phyloP scores from a whole-genome alignment of 1,140 invertebrate species.

The Cephus cinctus region DNA sequence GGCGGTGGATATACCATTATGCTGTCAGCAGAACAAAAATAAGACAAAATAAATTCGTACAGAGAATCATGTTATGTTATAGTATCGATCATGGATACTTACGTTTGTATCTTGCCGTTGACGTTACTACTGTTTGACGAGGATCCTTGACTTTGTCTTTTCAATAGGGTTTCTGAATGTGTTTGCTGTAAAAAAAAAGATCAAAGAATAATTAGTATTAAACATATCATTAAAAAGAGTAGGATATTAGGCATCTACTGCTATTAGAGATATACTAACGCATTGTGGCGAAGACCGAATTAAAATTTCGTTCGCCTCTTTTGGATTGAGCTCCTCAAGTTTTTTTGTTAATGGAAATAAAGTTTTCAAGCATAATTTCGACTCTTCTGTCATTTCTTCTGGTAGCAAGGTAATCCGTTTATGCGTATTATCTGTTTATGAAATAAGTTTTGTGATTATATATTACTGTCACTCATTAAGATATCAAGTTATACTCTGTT shows the following conservation, averaged over 20 bases:
- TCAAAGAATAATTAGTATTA: constrained; percentile 3
- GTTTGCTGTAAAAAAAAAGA: constrained; percentile 7
- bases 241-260: constrained; percentile 4
- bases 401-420: constrained; percentile 78
- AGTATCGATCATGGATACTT: constrained; percentile 25
- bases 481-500: no score
- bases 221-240: neutral
- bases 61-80: constrained; percentile 1
- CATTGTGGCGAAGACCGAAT: constrained; percentile 70
- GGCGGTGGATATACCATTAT: constrained; percentile 62
- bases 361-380: constrained; percentile 63
- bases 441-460: constrained; percentile 22
- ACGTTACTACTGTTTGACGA: constrained; percentile 10
- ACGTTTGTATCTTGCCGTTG: constrained; percentile 42
- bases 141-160: constrained; percentile 17
- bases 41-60: constrained; percentile 1
- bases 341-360: constrained; percentile 60
- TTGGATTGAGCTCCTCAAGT: constrained; percentile 69
- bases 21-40: constrained; percentile 53
- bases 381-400: constrained; percentile 66
- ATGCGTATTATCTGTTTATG: constrained; percentile 61
- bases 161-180: constrained; percentile 20
- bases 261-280: constrained; percentile 34
- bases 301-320: constrained; percentile 80
- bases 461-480: constrained; percentile 7